Evolutionary conservation across 2,113 vertebrate genomes (phyloP), one percentile per base, ranked within the genome.

Genomic region (Onychorhynchus coronatus): DNA sequence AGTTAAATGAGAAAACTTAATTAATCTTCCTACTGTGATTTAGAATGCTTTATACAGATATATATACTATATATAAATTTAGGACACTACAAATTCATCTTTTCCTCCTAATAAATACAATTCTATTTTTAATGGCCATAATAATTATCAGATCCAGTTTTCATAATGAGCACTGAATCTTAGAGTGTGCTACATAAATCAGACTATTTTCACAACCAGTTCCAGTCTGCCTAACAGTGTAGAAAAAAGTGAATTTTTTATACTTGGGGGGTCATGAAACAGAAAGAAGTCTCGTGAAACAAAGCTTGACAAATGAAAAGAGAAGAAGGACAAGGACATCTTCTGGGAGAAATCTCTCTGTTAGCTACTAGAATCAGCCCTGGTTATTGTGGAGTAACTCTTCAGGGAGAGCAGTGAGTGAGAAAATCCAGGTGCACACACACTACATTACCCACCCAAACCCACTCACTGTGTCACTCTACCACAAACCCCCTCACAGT

Each of bases 71-170:
- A 44, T 46, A 52, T 39, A 77, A 67, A 77, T 72, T 72, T 79
- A 83, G 56, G 25, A 25, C 61, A 84, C 25, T 52, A 20, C 7
- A 33, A 80, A 77, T 4, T 75, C 33, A n/a, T 55, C 37, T 92
- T 83, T 93, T 95, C n/a, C 33, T 84, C 56, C 20, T 23, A 23
- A 82, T 88, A 91, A 83, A 88, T 31, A 61, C 14, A 91, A 59
- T 59, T 85, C 17, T 68, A 28, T 83, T 93, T 92, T 93, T 76
- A 86, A 55, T 59, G 14, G 18, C 12, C 20, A 55, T 46, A 59
- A 37, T 42, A 86, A 86, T 89, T 33, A 92, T n/a, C 41, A 74
- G 25, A 52, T 61, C 21, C 7, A 53, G 17, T 63, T 82, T 88
- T n/a, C 41, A 28, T n/a, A 75, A 85, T 22, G 9, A 95, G 3